phyloP scores from a whole-genome alignment of 2,113 vertebrate species.

The Larimichthys crocea region DNA sequence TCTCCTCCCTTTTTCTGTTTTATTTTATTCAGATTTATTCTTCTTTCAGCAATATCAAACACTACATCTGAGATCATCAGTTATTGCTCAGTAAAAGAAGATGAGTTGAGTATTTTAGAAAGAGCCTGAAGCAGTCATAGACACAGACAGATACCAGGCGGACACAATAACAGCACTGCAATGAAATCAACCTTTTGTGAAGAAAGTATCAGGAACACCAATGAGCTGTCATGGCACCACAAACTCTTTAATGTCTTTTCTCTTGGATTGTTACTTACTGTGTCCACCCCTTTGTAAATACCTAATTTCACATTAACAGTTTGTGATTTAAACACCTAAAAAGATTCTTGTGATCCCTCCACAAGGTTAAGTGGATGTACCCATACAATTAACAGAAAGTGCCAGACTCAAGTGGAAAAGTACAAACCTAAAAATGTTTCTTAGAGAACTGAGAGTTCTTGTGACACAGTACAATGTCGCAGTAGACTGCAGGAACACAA shows the following conservation, averaged over 20 bases:
- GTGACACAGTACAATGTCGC: not conserved
- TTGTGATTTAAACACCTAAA: constrained; percentile 28
- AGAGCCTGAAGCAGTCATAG: constrained; percentile 13
- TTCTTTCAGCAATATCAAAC: not conserved
- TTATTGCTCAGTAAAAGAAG: constrained; percentile 31
- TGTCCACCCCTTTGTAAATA: not conserved
- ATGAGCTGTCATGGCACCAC: not conserved
- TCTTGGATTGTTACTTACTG: constrained; percentile 9
- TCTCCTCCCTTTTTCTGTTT: not conserved
- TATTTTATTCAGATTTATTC: not conserved
- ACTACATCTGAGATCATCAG: not conserved
- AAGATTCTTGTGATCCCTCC: not conserved
- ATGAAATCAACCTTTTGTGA: constrained; percentile 18
- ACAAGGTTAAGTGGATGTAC: constrained; percentile 9
- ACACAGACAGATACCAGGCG: not conserved
- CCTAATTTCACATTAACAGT: constrained; percentile 5
- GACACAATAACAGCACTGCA: constrained; percentile 20
- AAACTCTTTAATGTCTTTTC: not conserved
- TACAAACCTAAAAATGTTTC: constrained; percentile 15
- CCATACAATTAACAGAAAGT: not conserved
- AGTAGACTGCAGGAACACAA: not conserved
- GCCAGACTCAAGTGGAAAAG: not conserved
- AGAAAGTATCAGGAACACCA: constrained; percentile 7
- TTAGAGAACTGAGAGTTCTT: not conserved
- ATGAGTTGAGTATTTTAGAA: constrained; percentile 42